phyloP scores from a whole-genome alignment of 2,797 vertebrate genomes.

The Schizothorax lantsangensis region DNA sequence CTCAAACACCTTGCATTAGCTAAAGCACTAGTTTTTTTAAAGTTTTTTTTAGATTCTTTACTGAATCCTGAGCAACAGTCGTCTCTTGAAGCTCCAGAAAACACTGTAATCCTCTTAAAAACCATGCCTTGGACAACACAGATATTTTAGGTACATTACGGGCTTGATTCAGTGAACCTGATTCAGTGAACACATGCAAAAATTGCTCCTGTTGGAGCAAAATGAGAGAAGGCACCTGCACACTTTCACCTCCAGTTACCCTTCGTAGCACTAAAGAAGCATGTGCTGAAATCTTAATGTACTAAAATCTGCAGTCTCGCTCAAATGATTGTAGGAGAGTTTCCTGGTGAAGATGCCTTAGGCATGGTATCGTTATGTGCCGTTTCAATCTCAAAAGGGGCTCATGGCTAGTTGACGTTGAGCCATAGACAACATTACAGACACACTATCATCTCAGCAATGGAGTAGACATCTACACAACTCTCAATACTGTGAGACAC shows the following conservation, averaged over 20 bases:
- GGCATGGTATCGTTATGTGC: constrained; percentile 29
- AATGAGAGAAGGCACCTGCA: constrained; percentile 7
- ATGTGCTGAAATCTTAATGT: constrained; percentile 26
- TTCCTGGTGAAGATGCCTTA: constrained; percentile 24
- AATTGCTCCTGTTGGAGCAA: constrained; percentile 4
- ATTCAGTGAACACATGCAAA: constrained; percentile 32
- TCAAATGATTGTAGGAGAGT: constrained; percentile 33
- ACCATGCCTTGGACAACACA: neutral
- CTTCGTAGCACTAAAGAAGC: constrained; percentile 41
- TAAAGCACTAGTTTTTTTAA: neutral
- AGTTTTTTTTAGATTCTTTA: too few relatives aligned
- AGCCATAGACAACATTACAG: constrained; percentile 34
- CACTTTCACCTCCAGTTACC: neutral
- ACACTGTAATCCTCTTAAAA: neutral
- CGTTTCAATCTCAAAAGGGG: constrained; percentile 24
- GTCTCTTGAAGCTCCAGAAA: constrained; percentile 35
- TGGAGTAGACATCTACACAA: constrained; percentile 31
- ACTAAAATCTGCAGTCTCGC: constrained; percentile 26
- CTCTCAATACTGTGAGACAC: constrained; percentile 56
- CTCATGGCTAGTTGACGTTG: constrained; percentile 1
- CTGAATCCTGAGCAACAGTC: constrained; percentile 13
- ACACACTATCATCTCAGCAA: constrained; percentile 44
- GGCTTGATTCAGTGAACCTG: constrained; percentile 27
- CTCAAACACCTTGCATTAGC: neutral
- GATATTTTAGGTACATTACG: constrained; percentile 22